A percentile compares a stretch with the other conserved stretches of the same genome.
Evolutionary conservation across 2,888 invertebrate species (phyloP).

Genomic region (Tyria jacobaeae): DNA sequence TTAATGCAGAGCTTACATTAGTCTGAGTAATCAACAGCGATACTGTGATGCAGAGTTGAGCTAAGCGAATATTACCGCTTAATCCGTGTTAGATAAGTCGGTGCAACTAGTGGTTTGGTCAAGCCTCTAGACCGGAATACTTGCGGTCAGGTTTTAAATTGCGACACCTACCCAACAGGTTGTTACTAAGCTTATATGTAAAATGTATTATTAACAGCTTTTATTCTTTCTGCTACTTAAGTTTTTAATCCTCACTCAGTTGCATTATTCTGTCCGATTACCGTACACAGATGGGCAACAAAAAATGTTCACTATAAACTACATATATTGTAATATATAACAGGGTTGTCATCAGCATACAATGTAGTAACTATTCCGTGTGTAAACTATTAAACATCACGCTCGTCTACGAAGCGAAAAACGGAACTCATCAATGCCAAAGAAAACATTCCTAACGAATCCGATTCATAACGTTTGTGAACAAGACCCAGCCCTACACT

Average conservation of each 20-base stretch:
- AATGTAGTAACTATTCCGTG: no score
- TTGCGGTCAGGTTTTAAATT: constrained; percentile 47
- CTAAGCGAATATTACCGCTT: constrained; percentile 39
- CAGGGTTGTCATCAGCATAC: no score
- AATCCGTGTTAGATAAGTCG: constrained; percentile 33
- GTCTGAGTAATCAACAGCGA: constrained; percentile 29
- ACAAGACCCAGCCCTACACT: constrained; percentile 36
- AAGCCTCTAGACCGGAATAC: constrained; percentile 32
- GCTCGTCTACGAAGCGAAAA: constrained; percentile 43
- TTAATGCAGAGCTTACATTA: constrained; percentile 25
- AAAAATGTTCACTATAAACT: not conserved
- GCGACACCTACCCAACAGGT: constrained; percentile 49
- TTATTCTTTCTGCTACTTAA: not conserved
- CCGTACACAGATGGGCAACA: not conserved
- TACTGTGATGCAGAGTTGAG: constrained; percentile 16
- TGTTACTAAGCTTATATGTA: constrained; percentile 12
- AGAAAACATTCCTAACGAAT: constrained; percentile 51
- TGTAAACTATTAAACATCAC: constrained; percentile 26
- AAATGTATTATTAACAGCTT: not conserved
- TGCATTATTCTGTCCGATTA: not conserved
- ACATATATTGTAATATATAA: not conserved
- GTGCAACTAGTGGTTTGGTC: constrained; percentile 42
- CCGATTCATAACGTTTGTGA: constrained; percentile 45
- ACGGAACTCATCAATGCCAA: constrained; percentile 40
- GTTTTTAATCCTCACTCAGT: not conserved